A percentile compares a stretch with the other conserved stretches of the same genome.
These are phyloP conservation scores for Vesta saturnalis DNA, from an alignment of 2,888 invertebrate species.

Conservation along the genomic window DNA sequence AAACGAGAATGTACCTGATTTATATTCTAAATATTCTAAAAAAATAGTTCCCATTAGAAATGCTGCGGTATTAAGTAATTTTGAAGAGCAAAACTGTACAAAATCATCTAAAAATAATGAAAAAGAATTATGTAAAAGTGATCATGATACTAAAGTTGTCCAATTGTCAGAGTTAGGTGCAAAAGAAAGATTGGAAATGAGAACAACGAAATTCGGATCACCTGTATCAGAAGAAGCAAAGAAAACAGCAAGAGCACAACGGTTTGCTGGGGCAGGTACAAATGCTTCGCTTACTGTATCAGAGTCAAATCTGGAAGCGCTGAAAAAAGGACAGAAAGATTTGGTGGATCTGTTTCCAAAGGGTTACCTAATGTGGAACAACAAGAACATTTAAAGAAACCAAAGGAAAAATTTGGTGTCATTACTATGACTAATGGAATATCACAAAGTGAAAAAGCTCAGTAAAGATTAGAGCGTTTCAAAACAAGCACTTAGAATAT, in stretches of 20 bases:
- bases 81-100: conserved; percentile 32
- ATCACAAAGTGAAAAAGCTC: conserved; percentile 51
- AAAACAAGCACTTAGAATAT: too few species aligned
- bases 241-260: conserved; percentile 74
- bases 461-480: conserved; percentile 54
- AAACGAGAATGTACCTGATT: conserved; percentile 38
- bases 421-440: conserved; percentile 43
- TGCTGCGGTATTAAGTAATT: conserved; percentile 46
- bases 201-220: conserved; percentile 84
- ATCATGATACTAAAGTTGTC: conserved; percentile 60
- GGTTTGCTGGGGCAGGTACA: conserved; percentile 69
- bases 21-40: conserved; percentile 62
- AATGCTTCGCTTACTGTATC: too few species aligned
- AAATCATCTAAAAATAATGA: neutral
- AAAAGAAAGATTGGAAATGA: conserved; percentile 76
- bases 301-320: conserved; percentile 69
- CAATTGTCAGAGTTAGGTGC: conserved; percentile 68
- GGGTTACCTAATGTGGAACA: conserved; percentile 76
- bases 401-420: conserved; percentile 82
- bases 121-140: neutral
- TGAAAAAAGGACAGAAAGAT: conserved; percentile 86
- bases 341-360: conserved; percentile 82
- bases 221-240: conserved; percentile 68
- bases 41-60: conserved; percentile 72
- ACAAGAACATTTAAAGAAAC: conserved; percentile 77